phyloP scores from a whole-genome alignment of 1,140 invertebrate species.

The Psix sp. region DNA sequence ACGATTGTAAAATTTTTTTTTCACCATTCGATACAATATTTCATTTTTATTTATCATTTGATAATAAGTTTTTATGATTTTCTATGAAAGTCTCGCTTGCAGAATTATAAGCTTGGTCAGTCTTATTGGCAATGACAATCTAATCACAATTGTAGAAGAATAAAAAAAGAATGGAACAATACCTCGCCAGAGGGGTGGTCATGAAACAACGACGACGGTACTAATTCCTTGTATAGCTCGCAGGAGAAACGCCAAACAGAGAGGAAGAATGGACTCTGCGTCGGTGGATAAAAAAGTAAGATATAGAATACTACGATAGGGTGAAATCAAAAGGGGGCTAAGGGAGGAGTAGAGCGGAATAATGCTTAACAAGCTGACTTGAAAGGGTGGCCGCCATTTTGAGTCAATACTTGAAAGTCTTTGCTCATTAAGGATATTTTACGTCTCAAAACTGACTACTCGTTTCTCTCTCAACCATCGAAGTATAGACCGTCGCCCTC shows the following conservation, averaged over 20 bases:
- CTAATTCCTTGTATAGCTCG: conserved; percentile 34
- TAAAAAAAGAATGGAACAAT: conserved; percentile 27
- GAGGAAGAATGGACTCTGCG: conserved; percentile 48
- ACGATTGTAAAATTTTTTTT: too few relatives aligned
- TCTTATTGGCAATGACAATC: conserved; percentile 40
- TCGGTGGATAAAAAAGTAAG: conserved; percentile 53
- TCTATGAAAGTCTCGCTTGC: too few relatives aligned
- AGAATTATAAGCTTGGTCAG: conserved; percentile 15
- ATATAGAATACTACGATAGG: conserved; percentile 54
- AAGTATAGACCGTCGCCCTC: conserved; percentile 36
- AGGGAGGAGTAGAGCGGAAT: conserved; percentile 61
- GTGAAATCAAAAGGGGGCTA: conserved; percentile 36
- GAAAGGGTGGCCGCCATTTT: conserved; percentile 75
- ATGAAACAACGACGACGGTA: conserved; percentile 42
- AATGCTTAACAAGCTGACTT: conserved; percentile 76
- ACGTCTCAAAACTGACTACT: conserved; percentile 63
- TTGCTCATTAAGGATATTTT: conserved; percentile 77
- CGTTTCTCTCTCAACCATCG: conserved; percentile 42
- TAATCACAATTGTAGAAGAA: conserved; percentile 29
- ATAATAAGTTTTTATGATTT: too few relatives aligned
- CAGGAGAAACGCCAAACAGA: conserved; percentile 35
- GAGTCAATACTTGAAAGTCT: conserved; percentile 77
- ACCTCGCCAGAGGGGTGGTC: conserved; percentile 21
- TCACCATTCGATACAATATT: too few relatives aligned
- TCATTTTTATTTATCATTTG: too few relatives aligned